Evolutionary conservation across 2,113 vertebrate species (phyloP).

Genomic region (Pteronura brasiliensis): DNA sequence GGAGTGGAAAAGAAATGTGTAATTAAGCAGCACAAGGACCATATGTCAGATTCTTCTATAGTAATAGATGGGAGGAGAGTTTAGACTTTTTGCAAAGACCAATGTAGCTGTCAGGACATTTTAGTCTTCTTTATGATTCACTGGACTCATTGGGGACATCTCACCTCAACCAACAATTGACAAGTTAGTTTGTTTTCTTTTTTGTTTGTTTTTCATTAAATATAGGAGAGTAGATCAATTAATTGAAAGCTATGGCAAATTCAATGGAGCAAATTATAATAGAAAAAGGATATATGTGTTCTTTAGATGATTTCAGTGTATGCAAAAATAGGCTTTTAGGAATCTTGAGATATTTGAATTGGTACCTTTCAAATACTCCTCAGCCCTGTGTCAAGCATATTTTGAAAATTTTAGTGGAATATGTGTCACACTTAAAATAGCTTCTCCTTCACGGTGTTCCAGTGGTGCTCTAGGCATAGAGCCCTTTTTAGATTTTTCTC

Average conservation of each 20-base stretch:
- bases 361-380: slow-evolving; percentile 52
- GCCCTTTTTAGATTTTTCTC: neutral
- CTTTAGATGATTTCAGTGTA: neutral
- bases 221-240: neutral
- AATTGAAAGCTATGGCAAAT: slow-evolving; percentile 60
- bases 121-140: slow-evolving; percentile 43
- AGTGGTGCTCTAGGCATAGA: neutral
- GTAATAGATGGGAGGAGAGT: slow-evolving; percentile 60
- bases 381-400: slow-evolving; percentile 2
- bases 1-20: slow-evolving; percentile 78
- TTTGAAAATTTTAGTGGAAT: slow-evolving; percentile 53
- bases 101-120: slow-evolving; percentile 30
- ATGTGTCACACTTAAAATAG: slow-evolving; percentile 8
- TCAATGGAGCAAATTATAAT: slow-evolving; percentile 51
- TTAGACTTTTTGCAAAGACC: slow-evolving; percentile 58
- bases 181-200: slow-evolving; percentile 53
- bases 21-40: slow-evolving; percentile 73
- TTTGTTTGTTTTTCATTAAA: neutral
- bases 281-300: neutral
- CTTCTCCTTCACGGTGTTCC: neutral
- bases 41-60: slow-evolving; percentile 73
- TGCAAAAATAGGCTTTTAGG: slow-evolving; percentile 35
- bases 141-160: slow-evolving; percentile 53
- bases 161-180: slow-evolving; percentile 69
- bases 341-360: slow-evolving; percentile 46